phyloP scores from a whole-genome alignment of 1,140 invertebrate species.

The Asbolus verrucosus region DNA sequence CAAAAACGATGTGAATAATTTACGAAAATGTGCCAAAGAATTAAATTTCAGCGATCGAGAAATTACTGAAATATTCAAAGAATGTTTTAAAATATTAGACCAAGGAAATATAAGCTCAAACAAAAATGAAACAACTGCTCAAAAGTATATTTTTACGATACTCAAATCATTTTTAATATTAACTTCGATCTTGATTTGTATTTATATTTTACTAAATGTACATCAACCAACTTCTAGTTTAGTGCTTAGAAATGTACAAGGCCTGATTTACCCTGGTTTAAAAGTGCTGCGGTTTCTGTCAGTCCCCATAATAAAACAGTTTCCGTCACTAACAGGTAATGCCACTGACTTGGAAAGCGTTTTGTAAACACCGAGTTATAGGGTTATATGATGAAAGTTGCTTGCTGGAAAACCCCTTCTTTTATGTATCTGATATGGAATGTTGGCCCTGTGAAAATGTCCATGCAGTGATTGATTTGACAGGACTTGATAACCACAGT shows the following conservation, averaged over 20 bases:
- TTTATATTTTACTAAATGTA: conserved; percentile 62
- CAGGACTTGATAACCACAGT: conserved; percentile 57
- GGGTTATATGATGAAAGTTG: conserved; percentile 85
- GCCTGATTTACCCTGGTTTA: conserved; percentile 68
- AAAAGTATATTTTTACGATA: conserved; percentile 47
- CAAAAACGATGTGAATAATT: conserved; percentile 57
- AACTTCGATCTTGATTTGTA: conserved; percentile 52
- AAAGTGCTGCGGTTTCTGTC: conserved; percentile 66
- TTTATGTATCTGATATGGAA: conserved; percentile 77
- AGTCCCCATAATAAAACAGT: conserved; percentile 67
- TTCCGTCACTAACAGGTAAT: conserved; percentile 65
- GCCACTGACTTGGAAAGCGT: background rate
- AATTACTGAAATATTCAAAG: conserved; percentile 57
- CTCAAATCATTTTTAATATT: conserved; percentile 54
- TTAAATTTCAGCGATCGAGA: conserved; percentile 56
- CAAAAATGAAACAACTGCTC: conserved; percentile 42
- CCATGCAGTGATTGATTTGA: conserved; percentile 68
- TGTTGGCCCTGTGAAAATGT: conserved; percentile 81
- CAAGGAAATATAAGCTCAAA: conserved; percentile 48
- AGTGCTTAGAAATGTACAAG: conserved; percentile 66
- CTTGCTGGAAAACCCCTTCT: conserved; percentile 81
- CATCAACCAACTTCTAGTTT: conserved; percentile 65
- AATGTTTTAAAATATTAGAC: conserved; percentile 57
- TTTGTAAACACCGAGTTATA: conserved; percentile 61
- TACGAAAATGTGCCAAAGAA: conserved; percentile 58